Conservation (phyloP, 2,113 vertebrate species). For the Chascanopsetta lugubris region DNA sequence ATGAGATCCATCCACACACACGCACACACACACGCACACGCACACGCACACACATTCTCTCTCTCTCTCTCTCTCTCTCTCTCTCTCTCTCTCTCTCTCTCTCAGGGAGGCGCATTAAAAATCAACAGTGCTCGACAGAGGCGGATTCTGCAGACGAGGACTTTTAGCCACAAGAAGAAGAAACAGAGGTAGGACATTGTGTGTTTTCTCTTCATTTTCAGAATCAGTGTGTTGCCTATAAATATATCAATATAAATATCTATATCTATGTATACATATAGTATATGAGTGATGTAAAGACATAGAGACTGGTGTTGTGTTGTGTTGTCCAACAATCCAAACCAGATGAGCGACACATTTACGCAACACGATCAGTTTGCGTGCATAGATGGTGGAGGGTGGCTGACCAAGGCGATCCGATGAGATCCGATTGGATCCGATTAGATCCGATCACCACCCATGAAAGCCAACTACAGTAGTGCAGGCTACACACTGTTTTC, state of each 20-base stretch:
- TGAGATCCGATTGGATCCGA: too few species aligned
- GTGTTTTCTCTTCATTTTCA: too few species aligned
- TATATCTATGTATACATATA: too few species aligned
- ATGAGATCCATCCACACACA: not conserved
- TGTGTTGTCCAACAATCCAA: not conserved
- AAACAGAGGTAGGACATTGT: conserved; percentile 27
- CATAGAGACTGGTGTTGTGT: too few species aligned
- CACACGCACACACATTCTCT: not conserved
- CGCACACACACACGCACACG: not conserved
- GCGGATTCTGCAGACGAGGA: not conserved
- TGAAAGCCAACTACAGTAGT: too few species aligned
- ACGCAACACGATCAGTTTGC: not conserved
- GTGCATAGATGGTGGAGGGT: not conserved
- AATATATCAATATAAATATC: too few species aligned
- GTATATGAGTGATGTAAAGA: too few species aligned
- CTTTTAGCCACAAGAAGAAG: not conserved
- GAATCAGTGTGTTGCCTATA: too few species aligned
- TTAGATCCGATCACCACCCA: too few species aligned
- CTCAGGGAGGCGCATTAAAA: not conserved
- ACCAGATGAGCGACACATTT: not conserved
- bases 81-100: conserved; percentile 1
- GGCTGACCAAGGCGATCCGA: not conserved
- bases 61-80: not conserved
- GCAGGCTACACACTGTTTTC: too few species aligned
- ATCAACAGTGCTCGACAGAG: not conserved